Evolutionary conservation across 1,140 invertebrate species (phyloP).

Genomic region (Acromyrmex echinatior): DNA sequence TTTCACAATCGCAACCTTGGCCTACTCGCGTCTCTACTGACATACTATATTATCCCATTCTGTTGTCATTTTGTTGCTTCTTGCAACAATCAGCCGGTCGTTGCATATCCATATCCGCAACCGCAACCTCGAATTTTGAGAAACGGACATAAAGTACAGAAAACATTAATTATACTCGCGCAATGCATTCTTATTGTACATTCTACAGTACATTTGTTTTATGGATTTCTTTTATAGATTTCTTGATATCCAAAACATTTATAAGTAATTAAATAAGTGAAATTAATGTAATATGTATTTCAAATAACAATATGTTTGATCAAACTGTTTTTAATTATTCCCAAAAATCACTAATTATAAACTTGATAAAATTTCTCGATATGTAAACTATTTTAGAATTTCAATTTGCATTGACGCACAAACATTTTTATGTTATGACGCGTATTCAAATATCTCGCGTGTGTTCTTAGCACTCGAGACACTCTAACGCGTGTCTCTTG

Average conservation of each 20-base stretch:
- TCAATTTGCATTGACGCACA: neutral
- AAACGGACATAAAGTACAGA: neutral
- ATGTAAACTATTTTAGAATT: neutral
- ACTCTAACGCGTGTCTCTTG: too few relatives aligned
- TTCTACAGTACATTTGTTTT: neutral
- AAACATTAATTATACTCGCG: neutral
- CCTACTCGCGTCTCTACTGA: conserved; percentile 41
- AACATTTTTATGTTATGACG: too few relatives aligned
- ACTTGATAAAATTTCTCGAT: neutral
- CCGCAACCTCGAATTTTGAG: neutral
- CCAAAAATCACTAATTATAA: neutral
- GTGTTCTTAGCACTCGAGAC: too few relatives aligned
- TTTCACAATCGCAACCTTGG: conserved; percentile 43
- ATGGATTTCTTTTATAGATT: neutral
- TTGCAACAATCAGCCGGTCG: neutral
- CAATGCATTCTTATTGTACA: neutral
- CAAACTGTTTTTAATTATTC: neutral
- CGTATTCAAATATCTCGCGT: too few relatives aligned
- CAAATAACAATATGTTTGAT: neutral
- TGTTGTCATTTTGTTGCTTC: neutral
- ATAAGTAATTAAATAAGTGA: neutral
- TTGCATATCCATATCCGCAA: neutral
- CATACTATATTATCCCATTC: conserved; percentile 35
- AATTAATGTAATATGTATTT: neutral
- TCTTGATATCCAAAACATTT: neutral